Evolutionary conservation across 1,140 invertebrate genomes (phyloP).

Genomic region (Megathymus violae): DNA sequence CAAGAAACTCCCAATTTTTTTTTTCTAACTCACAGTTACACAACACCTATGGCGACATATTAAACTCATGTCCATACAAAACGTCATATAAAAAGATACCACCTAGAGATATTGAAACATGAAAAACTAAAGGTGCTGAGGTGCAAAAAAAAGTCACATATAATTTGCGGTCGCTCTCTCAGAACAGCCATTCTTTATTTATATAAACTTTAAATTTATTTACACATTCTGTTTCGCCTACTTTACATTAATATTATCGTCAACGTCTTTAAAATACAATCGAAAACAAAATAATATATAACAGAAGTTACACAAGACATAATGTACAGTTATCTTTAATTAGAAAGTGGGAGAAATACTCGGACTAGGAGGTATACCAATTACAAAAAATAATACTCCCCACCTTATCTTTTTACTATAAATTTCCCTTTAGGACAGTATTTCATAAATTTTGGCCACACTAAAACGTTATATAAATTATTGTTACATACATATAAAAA

Average conservation of each 20-base stretch:
- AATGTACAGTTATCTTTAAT: slow-evolving; percentile 64
- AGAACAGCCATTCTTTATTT: slow-evolving; percentile 80
- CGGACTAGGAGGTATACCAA: slow-evolving; percentile 75
- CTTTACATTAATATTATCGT: slow-evolving; percentile 79
- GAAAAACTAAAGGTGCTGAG: not conserved
- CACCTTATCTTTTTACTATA: slow-evolving; percentile 52
- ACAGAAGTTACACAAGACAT: slow-evolving; percentile 72
- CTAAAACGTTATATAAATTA: slow-evolving; percentile 62
- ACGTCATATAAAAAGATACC: too few species aligned
- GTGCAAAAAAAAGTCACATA: slow-evolving; percentile 49
- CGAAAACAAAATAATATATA: slow-evolving; percentile 77
- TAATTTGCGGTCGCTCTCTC: slow-evolving; percentile 65
- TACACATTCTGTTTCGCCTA: slow-evolving; percentile 81
- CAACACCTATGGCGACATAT: too few species aligned
- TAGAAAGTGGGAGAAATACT: slow-evolving; percentile 61
- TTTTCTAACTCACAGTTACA: too few species aligned
- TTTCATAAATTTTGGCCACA: slow-evolving; percentile 70
- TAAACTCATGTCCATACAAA: too few species aligned
- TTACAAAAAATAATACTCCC: slow-evolving; percentile 77
- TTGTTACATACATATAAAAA: slow-evolving; percentile 49
- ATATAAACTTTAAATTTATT: slow-evolving; percentile 84
- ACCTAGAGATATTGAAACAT: too few species aligned
- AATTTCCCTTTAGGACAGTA: slow-evolving; percentile 62
- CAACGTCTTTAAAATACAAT: slow-evolving; percentile 82
- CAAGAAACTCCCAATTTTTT: too few species aligned